Percentiles rank a stretch among this genome's conserved stretches.
Conservation (phyloP, 2,113 vertebrate genomes). For the Pteropus alecto region DNA sequence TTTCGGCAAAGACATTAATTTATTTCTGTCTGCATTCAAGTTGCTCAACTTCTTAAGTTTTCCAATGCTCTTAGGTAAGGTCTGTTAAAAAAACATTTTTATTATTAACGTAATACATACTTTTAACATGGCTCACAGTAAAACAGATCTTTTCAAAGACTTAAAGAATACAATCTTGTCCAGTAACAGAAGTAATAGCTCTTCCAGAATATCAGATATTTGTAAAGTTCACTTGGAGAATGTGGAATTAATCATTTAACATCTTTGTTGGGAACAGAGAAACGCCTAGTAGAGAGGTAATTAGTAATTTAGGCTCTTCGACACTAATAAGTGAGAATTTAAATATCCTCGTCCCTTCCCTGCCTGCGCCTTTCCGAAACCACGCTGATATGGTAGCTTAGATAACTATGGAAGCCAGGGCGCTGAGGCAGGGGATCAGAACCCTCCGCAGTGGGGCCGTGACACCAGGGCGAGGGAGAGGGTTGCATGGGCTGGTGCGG, state of each 20-base stretch:
- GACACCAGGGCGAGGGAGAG: not conserved
- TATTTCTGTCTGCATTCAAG: slow-evolving; percentile 97
- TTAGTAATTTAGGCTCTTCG: not conserved
- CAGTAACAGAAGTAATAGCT: not conserved
- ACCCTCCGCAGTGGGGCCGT: rapidly evolving
- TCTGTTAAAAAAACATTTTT: slow-evolving; percentile 79
- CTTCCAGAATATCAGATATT: not conserved
- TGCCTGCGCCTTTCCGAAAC: not conserved
- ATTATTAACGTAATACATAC: slow-evolving; percentile 40
- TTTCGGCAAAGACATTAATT: slow-evolving; percentile 93
- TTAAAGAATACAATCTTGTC: not conserved
- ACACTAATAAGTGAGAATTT: not conserved
- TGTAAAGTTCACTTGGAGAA: not conserved
- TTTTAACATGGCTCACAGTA: not conserved
- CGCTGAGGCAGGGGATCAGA: not conserved
- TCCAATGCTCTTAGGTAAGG: slow-evolving; percentile 94
- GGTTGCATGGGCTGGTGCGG: rapidly evolving
- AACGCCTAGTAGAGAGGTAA: not conserved
- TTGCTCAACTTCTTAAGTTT: slow-evolving; percentile 96
- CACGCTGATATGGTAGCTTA: not conserved
- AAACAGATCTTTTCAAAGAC: not conserved
- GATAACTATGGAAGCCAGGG: not conserved
- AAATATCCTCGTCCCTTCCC: not conserved
- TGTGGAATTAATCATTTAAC: not conserved
- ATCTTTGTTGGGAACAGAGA: not conserved